Conservation (phyloP, 92 coral and sea anemone genomes). For the Epizoanthus stellaris region DNA sequence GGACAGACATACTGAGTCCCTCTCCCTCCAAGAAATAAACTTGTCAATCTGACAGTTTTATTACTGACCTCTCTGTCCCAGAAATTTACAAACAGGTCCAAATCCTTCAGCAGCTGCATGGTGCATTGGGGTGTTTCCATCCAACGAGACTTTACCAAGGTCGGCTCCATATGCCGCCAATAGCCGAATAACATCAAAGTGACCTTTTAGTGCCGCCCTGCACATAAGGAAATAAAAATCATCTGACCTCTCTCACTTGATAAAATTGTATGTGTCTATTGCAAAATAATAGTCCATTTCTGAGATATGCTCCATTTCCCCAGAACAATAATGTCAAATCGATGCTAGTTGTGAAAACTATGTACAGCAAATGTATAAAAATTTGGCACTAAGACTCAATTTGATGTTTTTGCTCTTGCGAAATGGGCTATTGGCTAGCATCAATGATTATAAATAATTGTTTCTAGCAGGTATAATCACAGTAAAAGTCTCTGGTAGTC, state of each 20-base stretch:
- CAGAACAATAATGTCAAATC: no score
- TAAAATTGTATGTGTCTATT: background rate
- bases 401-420: no score
- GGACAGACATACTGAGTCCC: background rate
- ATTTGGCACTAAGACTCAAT: no score
- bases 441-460: no score
- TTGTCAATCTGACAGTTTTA: background rate
- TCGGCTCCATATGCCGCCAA: constrained; percentile 97
- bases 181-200: constrained; percentile 90
- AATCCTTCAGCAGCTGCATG: constrained; percentile 86
- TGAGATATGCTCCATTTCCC: no score
- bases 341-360: no score
- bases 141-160: constrained; percentile 85
- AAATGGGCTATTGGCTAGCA: no score
- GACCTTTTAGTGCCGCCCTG: constrained; percentile 92
- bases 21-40: background rate
- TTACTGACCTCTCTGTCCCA: constrained; percentile 87
- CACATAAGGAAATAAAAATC: background rate
- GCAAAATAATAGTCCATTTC: no score
- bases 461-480: no score
- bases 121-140: constrained; percentile 92
- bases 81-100: constrained; percentile 92
- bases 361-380: no score
- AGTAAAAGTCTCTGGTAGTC: no score
- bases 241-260: background rate